Percentiles rank a stretch among this genome's conserved stretches.
Evolutionary conservation across 1,140 invertebrate genomes (phyloP).

Genomic region (Cydia fagiglandana): DNA sequence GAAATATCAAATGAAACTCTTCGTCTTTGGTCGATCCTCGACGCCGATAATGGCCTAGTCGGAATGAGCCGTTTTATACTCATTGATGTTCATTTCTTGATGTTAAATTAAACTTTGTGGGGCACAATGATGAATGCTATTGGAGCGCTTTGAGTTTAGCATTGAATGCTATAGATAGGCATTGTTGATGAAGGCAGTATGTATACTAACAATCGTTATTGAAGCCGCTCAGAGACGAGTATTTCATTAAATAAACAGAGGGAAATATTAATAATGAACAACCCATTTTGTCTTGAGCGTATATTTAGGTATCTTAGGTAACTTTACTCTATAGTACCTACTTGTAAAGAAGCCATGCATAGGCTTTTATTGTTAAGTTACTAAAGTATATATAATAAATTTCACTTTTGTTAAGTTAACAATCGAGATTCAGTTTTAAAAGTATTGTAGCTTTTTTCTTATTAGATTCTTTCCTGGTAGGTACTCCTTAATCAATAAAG

Average conservation of each 20-base stretch:
- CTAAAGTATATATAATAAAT: no score
- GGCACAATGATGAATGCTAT: slow-evolving; percentile 32
- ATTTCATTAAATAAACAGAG: slow-evolving; percentile 9
- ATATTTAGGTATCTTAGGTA: no score
- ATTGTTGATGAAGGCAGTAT: slow-evolving; percentile 20
- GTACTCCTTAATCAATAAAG: no score
- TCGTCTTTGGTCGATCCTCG: slow-evolving; percentile 52
- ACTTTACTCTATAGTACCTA: no score
- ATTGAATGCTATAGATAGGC: slow-evolving; percentile 20
- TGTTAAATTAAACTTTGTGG: slow-evolving; percentile 57
- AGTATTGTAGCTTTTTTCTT: no score
- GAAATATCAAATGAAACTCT: slow-evolving; percentile 70
- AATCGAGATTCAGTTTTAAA: no score
- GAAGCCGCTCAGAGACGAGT: not conserved
- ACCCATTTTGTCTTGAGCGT: no score
- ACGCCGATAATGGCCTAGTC: slow-evolving; percentile 57
- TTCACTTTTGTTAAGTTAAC: no score
- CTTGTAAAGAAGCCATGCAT: no score
- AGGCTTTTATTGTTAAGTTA: no score
- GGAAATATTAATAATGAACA: not conserved
- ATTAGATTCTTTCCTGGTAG: no score
- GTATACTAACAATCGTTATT: slow-evolving; percentile 23
- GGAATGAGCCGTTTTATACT: slow-evolving; percentile 49
- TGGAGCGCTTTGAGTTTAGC: slow-evolving; percentile 9
- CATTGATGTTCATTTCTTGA: slow-evolving; percentile 43